Evolutionary conservation across 2,888 invertebrate genomes (phyloP), one percentile per base, ranked within the genome.

Genomic region (Ferrisia virgata): DNA sequence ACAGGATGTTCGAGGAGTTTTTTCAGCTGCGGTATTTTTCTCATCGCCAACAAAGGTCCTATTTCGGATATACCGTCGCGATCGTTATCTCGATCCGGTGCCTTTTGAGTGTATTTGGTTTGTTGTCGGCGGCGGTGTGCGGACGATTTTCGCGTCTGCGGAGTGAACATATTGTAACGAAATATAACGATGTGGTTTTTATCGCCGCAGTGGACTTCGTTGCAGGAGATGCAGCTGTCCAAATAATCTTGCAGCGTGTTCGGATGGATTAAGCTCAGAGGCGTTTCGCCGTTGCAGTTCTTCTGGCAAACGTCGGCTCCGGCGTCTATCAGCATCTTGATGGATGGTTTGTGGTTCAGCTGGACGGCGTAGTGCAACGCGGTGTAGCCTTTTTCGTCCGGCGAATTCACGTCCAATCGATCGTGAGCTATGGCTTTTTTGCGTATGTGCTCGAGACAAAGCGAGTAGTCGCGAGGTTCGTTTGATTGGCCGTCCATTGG

Each of bases 1-100:
- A 95, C 90, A 0, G 95, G 95, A 89, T 95, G 95, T 86, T 92
- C 93, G 22, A 95, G 88, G 40, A 95, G 89, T 85, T 93, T 92
- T 28, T 92, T 91, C 85, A 94, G 89, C 85, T 93, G 93, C 86
- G 91, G 91, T 58, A 93, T 91, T 86, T 91, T 90, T 81, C 94
- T 93, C 89, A 96, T 93, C 87, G 92, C 93, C 9, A 92, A 89
- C 80, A 95, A 90, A 15, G 94, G 93, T 85, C 93, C 92, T 87
- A 94, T 94, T 90, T 95, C 95, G 4, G 53, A 25, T 3, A 25
- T 22, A 22, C 9, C 1, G 0, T 58, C 53, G 18, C 9, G 53
- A 11, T n/a, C 43, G 5, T n/a, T 43, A 1, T 43, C n/a, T 5
- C 1, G 1, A 6, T 8, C 25, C 11, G 8, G 22, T 4, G 2